Conservation (phyloP, 2,797 vertebrate genomes). For the Liparis tanakae region DNA sequence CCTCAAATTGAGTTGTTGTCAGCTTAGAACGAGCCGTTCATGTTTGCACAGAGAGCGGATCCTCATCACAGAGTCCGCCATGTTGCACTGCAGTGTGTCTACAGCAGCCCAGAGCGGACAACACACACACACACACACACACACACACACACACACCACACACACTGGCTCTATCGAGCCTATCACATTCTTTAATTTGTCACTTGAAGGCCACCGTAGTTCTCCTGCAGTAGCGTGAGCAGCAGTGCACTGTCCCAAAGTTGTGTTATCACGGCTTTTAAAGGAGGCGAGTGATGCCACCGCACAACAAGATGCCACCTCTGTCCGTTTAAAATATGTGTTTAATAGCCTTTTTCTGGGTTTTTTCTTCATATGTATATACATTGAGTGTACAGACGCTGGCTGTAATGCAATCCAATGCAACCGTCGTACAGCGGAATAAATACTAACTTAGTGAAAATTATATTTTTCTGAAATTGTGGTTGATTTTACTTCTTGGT, state of each 20-base stretch:
- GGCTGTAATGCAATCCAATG: background rate
- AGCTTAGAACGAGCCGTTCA: no score
- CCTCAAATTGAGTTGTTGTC: background rate
- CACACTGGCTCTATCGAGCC: no score
- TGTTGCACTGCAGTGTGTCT: no score
- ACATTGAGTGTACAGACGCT: background rate
- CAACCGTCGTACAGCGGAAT: background rate
- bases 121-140: no score
- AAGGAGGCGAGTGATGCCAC: background rate
- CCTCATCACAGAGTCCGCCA: no score
- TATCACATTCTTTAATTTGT: background rate
- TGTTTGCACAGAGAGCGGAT: no score
- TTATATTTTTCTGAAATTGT: background rate
- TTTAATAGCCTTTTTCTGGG: background rate
- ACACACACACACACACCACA: no score
- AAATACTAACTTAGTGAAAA: background rate
- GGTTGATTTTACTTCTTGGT: background rate
- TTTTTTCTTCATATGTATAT: slow-evolving; percentile 7
- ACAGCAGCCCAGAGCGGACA: background rate
- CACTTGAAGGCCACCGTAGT: background rate
- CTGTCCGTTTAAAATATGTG: background rate
- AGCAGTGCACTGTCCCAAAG: background rate
- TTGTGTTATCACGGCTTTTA: background rate
- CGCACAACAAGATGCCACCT: background rate
- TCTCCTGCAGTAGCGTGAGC: no score